Evolutionary conservation across 2,888 invertebrate genomes (phyloP), one percentile per base, ranked within the genome.

Genomic region (Noctua pronuba): DNA sequence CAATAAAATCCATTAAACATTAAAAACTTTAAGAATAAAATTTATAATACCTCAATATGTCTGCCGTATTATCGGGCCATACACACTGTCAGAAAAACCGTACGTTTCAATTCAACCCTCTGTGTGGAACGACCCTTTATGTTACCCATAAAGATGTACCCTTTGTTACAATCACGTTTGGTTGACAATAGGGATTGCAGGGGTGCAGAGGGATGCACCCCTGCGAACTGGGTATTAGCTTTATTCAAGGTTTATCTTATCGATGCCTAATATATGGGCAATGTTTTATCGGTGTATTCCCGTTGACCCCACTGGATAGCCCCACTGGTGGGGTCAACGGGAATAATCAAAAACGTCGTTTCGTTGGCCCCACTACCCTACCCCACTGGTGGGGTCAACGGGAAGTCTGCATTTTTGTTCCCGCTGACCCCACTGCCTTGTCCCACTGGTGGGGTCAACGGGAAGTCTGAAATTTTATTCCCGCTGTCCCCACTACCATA

Each of bases 121-220:
- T 89, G 90, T 80, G 80, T 84, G 84, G 86, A 87, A 88, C 89
- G 86, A 90, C 78, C 88, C 90, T 91, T 93, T 91, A 93, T 94
- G 93, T 93, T 92, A 91, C 89, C 89, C 89, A 88, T 91, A 92
- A 91, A 92, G 90, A 89, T 88, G 88, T 88, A 93, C 94, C 96
- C 95, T 95, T 96, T 96, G 95, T 96, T 77, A 79, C 86, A 82
- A 91, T 93, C 96, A 96, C 96, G 95, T 95, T 91, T 85, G 72
- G 89, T 90, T 92, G 90, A 93, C 93, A 87, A 88, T 81, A 84
- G 88, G 88, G 88, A 88, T 87, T 90, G 93, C 91, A 60, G 38
- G 38, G 74, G 55, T 28, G 55, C 41, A 91, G 60, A 66, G 83
- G 86, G 83, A 73, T 83, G 86, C 62, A 88, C 89, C 92, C 91